phyloP scores from a whole-genome alignment of 2,113 vertebrate genomes.

The Phrynosoma platyrhinos region DNA sequence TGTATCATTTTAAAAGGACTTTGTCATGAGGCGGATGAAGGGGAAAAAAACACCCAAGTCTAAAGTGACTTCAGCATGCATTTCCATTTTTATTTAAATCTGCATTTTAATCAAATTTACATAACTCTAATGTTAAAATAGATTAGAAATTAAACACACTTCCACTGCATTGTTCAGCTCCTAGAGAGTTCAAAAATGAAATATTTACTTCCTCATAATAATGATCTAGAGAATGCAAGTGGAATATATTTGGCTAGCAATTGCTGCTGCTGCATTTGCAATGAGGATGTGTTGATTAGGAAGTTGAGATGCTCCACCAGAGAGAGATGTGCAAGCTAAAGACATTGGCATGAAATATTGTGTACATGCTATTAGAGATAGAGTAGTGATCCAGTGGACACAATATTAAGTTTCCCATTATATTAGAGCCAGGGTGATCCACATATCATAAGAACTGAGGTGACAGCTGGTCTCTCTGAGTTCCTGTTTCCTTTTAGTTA shows the following conservation, averaged over 20 bases:
- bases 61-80: slow-evolving; percentile 20
- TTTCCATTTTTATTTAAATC: slow-evolving; percentile 67
- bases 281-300: background rate
- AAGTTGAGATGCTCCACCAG: background rate
- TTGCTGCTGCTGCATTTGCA: slow-evolving; percentile 20
- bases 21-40: background rate
- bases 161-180: slow-evolving; percentile 24
- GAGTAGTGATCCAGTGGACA: too few species aligned
- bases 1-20: slow-evolving; percentile 41
- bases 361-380: too few species aligned
- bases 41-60: slow-evolving; percentile 1
- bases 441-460: background rate
- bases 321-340: background rate
- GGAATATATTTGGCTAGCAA: slow-evolving; percentile 38
- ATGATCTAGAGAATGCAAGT: slow-evolving; percentile 23
- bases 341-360: background rate
- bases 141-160: slow-evolving; percentile 61
- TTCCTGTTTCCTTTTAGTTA: background rate
- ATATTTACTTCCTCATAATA: slow-evolving; percentile 47
- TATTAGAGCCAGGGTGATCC: background rate
- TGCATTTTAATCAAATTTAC: slow-evolving; percentile 68
- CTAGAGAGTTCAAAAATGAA: slow-evolving; percentile 49
- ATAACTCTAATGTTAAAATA: slow-evolving; percentile 60
- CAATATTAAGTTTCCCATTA: background rate
- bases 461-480: background rate